A percentile compares a stretch with the other conserved stretches of the same genome.
phyloP scores from a whole-genome alignment of 2,113 vertebrate genomes.

The Catharus bicknelli region DNA sequence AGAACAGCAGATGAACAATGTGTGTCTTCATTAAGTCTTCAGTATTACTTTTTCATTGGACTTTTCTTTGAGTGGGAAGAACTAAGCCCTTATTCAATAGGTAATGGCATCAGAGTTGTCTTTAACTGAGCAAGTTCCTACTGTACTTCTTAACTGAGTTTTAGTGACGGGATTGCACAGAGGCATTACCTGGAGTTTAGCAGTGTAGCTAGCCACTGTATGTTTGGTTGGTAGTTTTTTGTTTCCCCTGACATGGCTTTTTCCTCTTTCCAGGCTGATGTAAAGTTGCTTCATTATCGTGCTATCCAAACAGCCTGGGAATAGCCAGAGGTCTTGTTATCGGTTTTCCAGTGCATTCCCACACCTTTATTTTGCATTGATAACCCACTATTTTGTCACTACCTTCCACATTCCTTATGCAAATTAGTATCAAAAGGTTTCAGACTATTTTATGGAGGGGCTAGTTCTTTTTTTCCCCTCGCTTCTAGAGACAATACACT shows the following conservation, averaged over 20 bases:
- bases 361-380: not conserved
- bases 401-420: not conserved
- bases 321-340: not conserved
- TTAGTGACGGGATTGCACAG: not conserved
- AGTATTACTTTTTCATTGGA: not conserved
- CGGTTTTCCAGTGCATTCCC: not conserved
- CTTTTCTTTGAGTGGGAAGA: not conserved
- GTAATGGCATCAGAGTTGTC: not conserved
- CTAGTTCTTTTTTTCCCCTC: not conserved
- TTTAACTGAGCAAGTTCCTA: not conserved
- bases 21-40: slow-evolving; percentile 17
- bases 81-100: not conserved
- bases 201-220: not conserved
- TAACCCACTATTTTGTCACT: not conserved
- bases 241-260: not conserved
- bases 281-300: not conserved
- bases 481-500: not conserved
- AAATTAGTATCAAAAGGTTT: not conserved
- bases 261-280: not conserved
- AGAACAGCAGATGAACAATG: slow-evolving; percentile 2
- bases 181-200: not conserved
- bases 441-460: not conserved
- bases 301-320: not conserved
- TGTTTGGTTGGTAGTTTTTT: rapidly evolving
- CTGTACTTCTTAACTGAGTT: not conserved